Evolutionary conservation across 2,797 vertebrate genomes (phyloP).

Genomic region (Mormyrops boulengeri): DNA sequence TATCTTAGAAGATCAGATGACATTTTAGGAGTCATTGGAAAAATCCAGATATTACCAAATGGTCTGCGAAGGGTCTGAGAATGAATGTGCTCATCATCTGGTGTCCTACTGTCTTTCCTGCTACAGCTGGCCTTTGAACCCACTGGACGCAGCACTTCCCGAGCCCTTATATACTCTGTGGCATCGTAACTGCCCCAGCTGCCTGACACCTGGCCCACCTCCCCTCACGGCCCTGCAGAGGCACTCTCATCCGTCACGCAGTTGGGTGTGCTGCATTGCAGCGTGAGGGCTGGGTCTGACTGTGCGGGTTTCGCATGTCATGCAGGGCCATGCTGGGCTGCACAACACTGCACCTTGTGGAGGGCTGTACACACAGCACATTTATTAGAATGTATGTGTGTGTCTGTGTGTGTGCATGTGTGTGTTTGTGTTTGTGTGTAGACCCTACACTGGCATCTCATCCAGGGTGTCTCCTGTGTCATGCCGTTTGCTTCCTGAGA

Average conservation of each 20-base stretch:
- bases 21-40: background rate
- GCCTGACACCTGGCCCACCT: background rate
- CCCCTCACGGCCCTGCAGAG: background rate
- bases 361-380: background rate
- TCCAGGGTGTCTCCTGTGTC: background rate
- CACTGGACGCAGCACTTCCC: background rate
- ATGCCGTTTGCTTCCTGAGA: background rate
- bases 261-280: background rate
- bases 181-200: background rate
- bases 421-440: background rate
- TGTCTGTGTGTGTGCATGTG: background rate
- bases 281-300: background rate
- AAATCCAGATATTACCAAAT: background rate
- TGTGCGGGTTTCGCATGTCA: background rate
- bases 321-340: background rate
- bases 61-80: background rate
- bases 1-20: background rate
- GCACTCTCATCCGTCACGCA: constrained; percentile 4
- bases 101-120: background rate
- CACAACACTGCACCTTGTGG: background rate
- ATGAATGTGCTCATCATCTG: background rate
- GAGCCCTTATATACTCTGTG: background rate
- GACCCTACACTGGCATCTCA: background rate
- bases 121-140: background rate
- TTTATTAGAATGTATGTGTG: background rate